Evolutionary conservation across 2,888 invertebrate genomes (phyloP), one percentile per base, ranked within the genome.

Genomic region (Coelopa pilipes): DNA sequence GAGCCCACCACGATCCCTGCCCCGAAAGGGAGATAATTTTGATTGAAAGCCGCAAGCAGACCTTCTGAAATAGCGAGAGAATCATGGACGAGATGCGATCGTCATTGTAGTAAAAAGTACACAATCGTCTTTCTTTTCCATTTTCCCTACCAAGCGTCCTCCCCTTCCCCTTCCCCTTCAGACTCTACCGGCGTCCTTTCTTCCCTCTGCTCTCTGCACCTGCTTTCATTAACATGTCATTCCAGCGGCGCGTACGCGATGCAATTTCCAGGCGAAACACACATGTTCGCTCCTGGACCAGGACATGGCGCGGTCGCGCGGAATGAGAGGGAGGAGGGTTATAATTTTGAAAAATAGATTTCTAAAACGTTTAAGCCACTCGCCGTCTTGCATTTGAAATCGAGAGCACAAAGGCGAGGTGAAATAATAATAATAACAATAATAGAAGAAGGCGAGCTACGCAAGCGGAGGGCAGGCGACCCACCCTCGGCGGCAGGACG

Each of bases 331-430:
- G 21, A 34, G 11, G 12, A 60, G n/a, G 49, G 47, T 49, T 19
- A 60, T 70, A 70, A 70, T 60, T 47, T 70, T 85, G 84, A 84
- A 84, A 84, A 85, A 85, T 85, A 85, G 85, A 85, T 85, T 85
- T 85, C 85, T 85, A 85, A 85, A 85, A 85, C 85, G 84, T 85
- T 84, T 85, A 85, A 85, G 85, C 83, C 81, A 80, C 81, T 79
- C 78, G 79, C 80, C 79, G 85, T 81, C 79, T 80, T 83, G 84
- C 82, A 84, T 84, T 85, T 84, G 83, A 85, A 79, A 76, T 77
- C 67, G 63, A 63, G 24, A 53, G 73, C 67, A 75, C 55, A 76
- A 57, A 46, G 57, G 47, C 15, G 57, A 46, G 57, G 47, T 10
- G 57, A 68, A 55, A 59, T 47, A 70, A 34, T 34, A 34, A 34